phyloP scores from a whole-genome alignment of 1,140 invertebrate genomes.

The Polypedilum vanderplanki region DNA sequence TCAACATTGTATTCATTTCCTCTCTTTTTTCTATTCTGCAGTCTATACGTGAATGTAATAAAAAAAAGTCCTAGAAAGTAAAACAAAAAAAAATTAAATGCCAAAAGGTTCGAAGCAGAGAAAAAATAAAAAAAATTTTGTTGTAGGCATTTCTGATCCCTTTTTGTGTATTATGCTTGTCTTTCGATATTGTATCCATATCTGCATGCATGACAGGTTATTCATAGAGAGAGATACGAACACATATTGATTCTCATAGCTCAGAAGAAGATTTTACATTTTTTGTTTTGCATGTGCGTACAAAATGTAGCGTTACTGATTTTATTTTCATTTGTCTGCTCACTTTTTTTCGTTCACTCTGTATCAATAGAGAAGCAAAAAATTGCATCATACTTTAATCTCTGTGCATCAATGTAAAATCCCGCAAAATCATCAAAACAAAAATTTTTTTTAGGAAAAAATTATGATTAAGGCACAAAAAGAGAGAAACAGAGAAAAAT shows the following conservation, averaged over 20 bases:
- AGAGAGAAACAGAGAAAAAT: background rate
- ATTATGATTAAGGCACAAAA: background rate
- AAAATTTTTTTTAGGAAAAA: no score
- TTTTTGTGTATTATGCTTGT: background rate
- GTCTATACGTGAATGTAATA: no score
- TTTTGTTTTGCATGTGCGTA: background rate
- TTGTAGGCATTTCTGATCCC: background rate
- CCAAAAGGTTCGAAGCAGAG: background rate
- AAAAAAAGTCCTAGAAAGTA: no score
- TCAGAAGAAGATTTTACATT: background rate
- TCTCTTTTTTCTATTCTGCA: no score
- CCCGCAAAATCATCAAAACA: background rate
- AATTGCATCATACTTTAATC: background rate
- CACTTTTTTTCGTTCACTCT: background rate
- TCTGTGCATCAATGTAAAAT: constrained; percentile 10
- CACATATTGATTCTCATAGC: background rate
- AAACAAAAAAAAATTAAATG: background rate
- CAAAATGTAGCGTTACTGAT: background rate
- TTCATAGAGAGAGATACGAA: background rate
- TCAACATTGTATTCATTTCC: no score
- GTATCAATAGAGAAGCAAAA: background rate
- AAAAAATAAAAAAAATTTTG: background rate
- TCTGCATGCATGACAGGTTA: background rate
- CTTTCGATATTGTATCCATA: background rate
- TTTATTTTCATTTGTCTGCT: background rate